Evolutionary conservation across 2,797 vertebrate species (phyloP).

Genomic region (Pitangus sulphuratus): DNA sequence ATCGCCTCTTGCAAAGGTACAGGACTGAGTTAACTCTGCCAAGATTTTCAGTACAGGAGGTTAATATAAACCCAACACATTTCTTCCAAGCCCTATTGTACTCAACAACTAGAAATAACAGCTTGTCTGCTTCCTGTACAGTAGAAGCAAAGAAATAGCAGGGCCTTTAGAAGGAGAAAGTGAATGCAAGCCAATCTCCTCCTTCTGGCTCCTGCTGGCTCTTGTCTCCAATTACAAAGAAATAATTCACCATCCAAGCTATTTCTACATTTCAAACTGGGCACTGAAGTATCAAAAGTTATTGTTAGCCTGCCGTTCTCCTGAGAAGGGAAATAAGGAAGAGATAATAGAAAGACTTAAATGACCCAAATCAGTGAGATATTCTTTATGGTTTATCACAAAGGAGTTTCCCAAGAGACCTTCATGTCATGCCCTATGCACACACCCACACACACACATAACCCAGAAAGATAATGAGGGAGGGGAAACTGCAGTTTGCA

Average conservation of each 20-base stretch:
- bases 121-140: conserved; percentile 55
- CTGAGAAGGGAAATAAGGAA: conserved; percentile 52
- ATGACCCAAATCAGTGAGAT: conserved; percentile 52
- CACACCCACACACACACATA: background rate
- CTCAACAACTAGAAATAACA: conserved; percentile 57
- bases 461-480: background rate
- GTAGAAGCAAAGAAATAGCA: conserved; percentile 51
- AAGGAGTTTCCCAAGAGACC: conserved; percentile 56
- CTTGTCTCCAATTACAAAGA: conserved; percentile 55
- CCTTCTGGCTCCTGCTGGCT: conserved; percentile 49
- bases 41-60: conserved; percentile 33
- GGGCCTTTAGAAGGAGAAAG: conserved; percentile 36
- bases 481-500: background rate
- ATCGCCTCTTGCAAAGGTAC: background rate
- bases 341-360: conserved; percentile 44
- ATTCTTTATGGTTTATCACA: conserved; percentile 44
- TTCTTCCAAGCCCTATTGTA: conserved; percentile 58
- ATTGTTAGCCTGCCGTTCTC: conserved; percentile 44
- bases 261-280: conserved; percentile 74
- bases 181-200: conserved; percentile 59
- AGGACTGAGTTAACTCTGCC: conserved; percentile 53
- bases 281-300: conserved; percentile 58
- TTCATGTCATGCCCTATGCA: background rate
- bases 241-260: conserved; percentile 61
- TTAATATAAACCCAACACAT: conserved; percentile 57